Conservation (phyloP, 2,797 vertebrate species). For the Eutrigla gurnardus region DNA sequence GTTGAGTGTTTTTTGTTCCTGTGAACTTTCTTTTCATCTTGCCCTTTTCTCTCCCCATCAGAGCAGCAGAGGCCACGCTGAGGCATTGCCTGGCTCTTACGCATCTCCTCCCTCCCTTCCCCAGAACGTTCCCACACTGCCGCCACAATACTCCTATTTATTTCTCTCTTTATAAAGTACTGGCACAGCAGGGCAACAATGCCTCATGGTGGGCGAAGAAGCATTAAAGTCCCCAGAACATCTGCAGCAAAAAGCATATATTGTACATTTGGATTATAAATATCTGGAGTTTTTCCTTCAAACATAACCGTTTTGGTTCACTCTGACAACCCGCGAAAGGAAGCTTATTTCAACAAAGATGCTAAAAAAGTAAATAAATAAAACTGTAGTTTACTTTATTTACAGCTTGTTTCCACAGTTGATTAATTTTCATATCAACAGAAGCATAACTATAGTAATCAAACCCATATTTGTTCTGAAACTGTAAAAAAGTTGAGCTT, state of each 20-base stretch:
- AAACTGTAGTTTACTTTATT: not conserved
- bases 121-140: slow-evolving; percentile 51
- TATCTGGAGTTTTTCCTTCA: no score
- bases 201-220: slow-evolving; percentile 60
- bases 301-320: no score
- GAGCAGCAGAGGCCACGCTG: slow-evolving; percentile 32
- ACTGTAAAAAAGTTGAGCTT: not conserved
- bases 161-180: slow-evolving; percentile 45
- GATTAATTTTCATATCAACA: not conserved
- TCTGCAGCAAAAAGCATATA: no score
- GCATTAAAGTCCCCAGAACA: slow-evolving; percentile 17
- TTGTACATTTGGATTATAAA: no score
- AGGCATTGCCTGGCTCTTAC: slow-evolving; percentile 41
- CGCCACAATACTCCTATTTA: slow-evolving; percentile 64
- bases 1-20: slow-evolving; percentile 48
- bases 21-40: slow-evolving; percentile 48
- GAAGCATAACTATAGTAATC: no score
- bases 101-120: slow-evolving; percentile 10
- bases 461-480: not conserved
- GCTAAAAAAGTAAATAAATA: no score
- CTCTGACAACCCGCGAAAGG: no score
- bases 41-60: slow-evolving; percentile 47
- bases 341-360: no score
- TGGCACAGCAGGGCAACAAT: slow-evolving; percentile 42
- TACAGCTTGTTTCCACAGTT: not conserved